A percentile compares a stretch with the other conserved stretches of the same genome.
Evolutionary conservation across 2,113 vertebrate species (phyloP).

Genomic region (Lipophrys pholis): DNA sequence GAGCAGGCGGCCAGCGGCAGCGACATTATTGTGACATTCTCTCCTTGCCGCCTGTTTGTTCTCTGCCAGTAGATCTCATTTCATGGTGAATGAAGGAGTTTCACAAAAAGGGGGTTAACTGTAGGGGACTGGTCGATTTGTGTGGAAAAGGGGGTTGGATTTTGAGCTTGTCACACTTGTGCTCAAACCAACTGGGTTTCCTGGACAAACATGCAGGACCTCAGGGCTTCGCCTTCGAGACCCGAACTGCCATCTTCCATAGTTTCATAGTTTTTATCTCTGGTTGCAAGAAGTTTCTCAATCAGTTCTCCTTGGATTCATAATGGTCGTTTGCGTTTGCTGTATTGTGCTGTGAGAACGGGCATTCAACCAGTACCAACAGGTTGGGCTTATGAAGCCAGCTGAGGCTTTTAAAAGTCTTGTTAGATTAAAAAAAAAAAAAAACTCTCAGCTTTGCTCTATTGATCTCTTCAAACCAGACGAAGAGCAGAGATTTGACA

Average conservation of each 20-base stretch:
- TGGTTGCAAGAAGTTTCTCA: neutral
- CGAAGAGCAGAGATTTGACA: neutral
- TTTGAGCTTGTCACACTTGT: conserved; percentile 30
- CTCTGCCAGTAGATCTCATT: conserved; percentile 63
- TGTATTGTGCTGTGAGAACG: neutral
- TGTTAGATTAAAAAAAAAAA: conserved; percentile 1
- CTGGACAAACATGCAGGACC: conserved; percentile 22
- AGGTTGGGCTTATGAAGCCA: neutral
- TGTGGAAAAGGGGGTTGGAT: conserved; percentile 27
- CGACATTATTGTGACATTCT: conserved; percentile 33
- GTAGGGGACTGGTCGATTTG: conserved; percentile 49
- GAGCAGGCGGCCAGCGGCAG: conserved; percentile 9
- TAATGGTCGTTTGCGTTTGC: neutral
- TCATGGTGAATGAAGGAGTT: conserved; percentile 55
- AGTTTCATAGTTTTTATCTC: conserved; percentile 10
- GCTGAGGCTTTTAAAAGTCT: neutral
- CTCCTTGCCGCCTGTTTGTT: conserved; percentile 49
- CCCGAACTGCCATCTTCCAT: neutral
- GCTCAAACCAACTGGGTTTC: conserved; percentile 19
- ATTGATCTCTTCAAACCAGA: conserved; percentile 14
- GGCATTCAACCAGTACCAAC: neutral
- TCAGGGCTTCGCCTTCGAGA: conserved; percentile 9
- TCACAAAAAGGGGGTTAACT: conserved; percentile 50
- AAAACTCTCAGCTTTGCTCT: neutral
- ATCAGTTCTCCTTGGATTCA: neutral